Conservation (phyloP, 2,113 vertebrate species). For the Antechinus stuartii region DNA sequence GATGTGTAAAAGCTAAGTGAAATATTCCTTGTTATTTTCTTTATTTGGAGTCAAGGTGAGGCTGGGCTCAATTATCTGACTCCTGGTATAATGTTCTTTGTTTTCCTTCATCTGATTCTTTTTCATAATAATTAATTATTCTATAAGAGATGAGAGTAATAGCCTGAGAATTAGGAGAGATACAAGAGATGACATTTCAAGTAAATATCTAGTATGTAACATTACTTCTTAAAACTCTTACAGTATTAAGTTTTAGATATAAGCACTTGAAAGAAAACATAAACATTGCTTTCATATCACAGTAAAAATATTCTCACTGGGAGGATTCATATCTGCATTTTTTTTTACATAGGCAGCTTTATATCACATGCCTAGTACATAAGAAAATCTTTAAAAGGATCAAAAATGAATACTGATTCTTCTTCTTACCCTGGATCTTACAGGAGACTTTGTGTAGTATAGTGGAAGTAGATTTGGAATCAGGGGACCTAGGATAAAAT, state of each 20-base stretch:
- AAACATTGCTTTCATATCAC: background rate
- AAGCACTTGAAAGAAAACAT: background rate
- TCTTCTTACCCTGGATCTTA: background rate
- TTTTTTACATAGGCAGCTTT: background rate
- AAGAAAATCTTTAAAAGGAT: background rate
- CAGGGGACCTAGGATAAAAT: background rate
- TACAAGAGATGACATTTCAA: background rate
- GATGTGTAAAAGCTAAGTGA: background rate
- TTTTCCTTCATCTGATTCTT: background rate
- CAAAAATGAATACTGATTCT: background rate
- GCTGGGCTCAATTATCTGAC: background rate
- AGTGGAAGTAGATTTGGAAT: background rate
- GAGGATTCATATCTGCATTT: background rate
- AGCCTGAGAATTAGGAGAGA: background rate
- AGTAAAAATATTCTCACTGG: background rate
- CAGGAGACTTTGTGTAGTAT: background rate
- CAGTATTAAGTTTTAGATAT: background rate
- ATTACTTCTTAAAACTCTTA: background rate
- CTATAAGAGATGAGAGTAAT: background rate
- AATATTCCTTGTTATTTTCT: background rate
- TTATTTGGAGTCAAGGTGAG: background rate
- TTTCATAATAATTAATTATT: background rate
- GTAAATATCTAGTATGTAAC: background rate
- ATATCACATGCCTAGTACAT: background rate
- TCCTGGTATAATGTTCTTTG: background rate